phyloP scores from a whole-genome alignment of 2,888 invertebrate species.

The Luperina nickerlii region DNA sequence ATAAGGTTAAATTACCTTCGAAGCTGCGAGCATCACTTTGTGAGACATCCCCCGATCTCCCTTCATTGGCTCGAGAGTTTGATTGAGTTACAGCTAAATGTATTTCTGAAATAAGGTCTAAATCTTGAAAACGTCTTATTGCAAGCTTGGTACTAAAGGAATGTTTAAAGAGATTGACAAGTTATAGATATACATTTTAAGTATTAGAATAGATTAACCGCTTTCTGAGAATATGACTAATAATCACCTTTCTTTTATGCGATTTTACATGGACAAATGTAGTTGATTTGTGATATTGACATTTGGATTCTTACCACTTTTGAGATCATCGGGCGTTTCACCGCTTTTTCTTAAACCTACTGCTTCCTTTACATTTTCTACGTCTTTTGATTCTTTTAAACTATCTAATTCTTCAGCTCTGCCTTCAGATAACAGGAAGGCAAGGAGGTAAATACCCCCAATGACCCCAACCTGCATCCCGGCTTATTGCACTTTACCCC shows the following conservation, averaged over 20 bases:
- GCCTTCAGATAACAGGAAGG: slow-evolving; percentile 64
- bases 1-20: slow-evolving; percentile 28
- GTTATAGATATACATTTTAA: neutral
- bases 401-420: slow-evolving; percentile 54
- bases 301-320: slow-evolving; percentile 55
- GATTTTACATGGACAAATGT: neutral
- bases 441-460: slow-evolving; percentile 67
- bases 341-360: slow-evolving; percentile 15
- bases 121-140: neutral
- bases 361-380: slow-evolving; percentile 11
- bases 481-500: slow-evolving; percentile 36
- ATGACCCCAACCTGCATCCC: slow-evolving; percentile 65
- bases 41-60: slow-evolving; percentile 51
- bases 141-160: neutral
- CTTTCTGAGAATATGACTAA: too few relatives aligned
- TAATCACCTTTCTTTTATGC: neutral
- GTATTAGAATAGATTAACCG: neutral
- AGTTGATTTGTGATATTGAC: neutral
- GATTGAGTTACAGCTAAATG: slow-evolving; percentile 43
- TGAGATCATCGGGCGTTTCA: slow-evolving; percentile 64
- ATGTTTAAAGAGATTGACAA: neutral
- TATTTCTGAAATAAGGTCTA: slow-evolving; percentile 37
- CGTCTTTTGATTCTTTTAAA: slow-evolving; percentile 34
- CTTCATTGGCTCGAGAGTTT: slow-evolving; percentile 30
- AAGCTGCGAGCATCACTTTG: slow-evolving; percentile 42